Evolutionary conservation across 2,113 vertebrate genomes (phyloP).

Genomic region (Conger conger): DNA sequence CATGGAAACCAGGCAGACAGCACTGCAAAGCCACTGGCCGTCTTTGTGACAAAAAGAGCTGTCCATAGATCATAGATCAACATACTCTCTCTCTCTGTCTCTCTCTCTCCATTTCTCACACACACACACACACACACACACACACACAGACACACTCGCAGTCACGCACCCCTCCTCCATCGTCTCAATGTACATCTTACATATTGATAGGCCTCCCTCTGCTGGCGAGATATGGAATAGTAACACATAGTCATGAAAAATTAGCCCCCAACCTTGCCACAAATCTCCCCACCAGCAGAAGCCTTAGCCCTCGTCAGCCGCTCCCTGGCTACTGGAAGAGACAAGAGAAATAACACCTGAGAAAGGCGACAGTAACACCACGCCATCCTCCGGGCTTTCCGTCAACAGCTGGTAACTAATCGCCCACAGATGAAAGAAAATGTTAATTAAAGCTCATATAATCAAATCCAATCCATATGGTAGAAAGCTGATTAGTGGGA

Average conservation of each 20-base stretch:
- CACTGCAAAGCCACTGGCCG: constrained; percentile 45
- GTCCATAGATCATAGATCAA: constrained; percentile 40
- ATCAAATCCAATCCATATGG: constrained; percentile 55
- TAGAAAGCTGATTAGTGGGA: constrained; percentile 45
- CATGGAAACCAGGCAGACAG: constrained; percentile 66
- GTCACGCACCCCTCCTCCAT: constrained; percentile 11
- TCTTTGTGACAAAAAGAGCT: constrained; percentile 36
- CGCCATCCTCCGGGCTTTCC: constrained; percentile 30
- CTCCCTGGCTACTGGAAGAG: background rate
- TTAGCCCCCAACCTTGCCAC: background rate
- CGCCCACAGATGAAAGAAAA: constrained; percentile 48
- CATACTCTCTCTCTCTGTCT: background rate
- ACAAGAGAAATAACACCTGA: constrained; percentile 32
- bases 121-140: background rate
- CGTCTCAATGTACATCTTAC: constrained; percentile 21
- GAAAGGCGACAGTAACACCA: constrained; percentile 34
- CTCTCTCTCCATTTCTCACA: background rate
- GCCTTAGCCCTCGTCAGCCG: background rate
- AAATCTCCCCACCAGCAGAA: background rate
- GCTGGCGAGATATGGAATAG: constrained; percentile 41
- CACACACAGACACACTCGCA: constrained; percentile 30
- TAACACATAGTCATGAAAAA: background rate
- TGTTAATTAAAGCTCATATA: constrained; percentile 61
- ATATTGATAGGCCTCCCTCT: constrained; percentile 63
- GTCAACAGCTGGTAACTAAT: constrained; percentile 58